A percentile compares a stretch with the other conserved stretches of the same genome.
phyloP scores from a whole-genome alignment of 2,797 vertebrate species.

The Peromyscus aztecus region DNA sequence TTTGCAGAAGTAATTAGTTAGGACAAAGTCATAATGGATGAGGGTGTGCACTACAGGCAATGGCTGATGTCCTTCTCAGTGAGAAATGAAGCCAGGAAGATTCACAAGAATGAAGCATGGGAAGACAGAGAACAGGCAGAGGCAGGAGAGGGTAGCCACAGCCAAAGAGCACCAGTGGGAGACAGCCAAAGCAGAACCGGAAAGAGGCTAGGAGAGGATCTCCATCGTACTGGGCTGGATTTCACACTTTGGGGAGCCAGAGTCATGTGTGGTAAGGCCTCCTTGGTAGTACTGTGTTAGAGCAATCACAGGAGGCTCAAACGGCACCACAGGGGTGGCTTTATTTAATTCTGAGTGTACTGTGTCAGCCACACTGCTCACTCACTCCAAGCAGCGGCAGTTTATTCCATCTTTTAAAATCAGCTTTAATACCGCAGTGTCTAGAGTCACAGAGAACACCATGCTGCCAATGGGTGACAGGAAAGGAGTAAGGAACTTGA shows the following conservation, averaged over 20 bases:
- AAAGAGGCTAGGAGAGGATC: neutral
- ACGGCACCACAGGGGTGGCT: neutral
- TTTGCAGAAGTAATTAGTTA: neutral
- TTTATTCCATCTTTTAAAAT: too few species aligned
- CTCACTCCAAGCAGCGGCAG: neutral
- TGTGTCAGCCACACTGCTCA: too few species aligned
- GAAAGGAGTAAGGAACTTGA: neutral
- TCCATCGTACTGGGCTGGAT: neutral
- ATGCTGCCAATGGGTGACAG: fast-evolving
- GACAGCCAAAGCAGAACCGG: too few species aligned
- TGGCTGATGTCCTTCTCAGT: neutral
- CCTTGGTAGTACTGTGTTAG: neutral
- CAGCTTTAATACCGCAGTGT: fast-evolving
- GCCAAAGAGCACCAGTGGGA: neutral
- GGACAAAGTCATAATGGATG: too few species aligned
- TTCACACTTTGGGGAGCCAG: neutral
- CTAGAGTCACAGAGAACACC: fast-evolving
- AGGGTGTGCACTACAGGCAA: fast-evolving
- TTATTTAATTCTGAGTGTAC: neutral
- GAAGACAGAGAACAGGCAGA: neutral
- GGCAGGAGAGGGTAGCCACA: neutral
- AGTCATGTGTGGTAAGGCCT: neutral
- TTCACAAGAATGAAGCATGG: neutral
- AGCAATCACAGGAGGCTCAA: neutral
- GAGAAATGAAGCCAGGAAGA: neutral